Evolutionary conservation across 2,888 invertebrate genomes (phyloP).

Genomic region (Caenorhabditis wallacei): DNA sequence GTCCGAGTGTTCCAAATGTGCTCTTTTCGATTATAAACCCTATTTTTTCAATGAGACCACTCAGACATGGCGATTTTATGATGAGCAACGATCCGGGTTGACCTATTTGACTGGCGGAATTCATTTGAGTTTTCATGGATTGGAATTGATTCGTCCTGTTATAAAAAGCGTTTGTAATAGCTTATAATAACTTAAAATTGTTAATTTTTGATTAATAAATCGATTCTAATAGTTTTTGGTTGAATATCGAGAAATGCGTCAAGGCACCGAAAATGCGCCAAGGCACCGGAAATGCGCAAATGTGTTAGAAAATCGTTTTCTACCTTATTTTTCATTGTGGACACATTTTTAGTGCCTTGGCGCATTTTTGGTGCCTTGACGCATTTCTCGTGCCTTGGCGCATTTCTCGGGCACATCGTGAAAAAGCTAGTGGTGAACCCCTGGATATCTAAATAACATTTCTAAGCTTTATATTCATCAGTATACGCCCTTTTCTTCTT

Average conservation of each 20-base stretch:
- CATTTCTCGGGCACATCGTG: not conserved
- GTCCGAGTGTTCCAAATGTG: conserved; percentile 6
- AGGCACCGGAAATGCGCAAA: not conserved
- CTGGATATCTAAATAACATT: not conserved
- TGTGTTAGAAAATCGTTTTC: not conserved
- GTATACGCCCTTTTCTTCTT: too few species aligned
- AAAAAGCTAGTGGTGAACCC: not conserved
- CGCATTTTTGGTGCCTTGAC: not conserved
- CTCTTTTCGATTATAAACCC: conserved; percentile 12
- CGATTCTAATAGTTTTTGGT: too few species aligned
- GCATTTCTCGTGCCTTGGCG: conserved; percentile 5
- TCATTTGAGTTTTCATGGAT: conserved; percentile 25
- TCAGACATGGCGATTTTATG: conserved; percentile 2
- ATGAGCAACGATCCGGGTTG: not conserved
- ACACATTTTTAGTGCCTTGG: not conserved
- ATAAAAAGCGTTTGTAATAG: conserved; percentile 12
- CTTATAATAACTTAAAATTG: too few species aligned
- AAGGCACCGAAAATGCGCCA: not conserved
- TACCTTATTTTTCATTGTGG: too few species aligned
- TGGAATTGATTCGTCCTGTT: conserved; percentile 14
- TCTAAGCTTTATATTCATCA: too few species aligned
- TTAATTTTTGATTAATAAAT: too few species aligned
- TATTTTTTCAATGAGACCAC: conserved; percentile 16
- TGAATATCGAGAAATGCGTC: not conserved
- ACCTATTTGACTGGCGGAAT: not conserved